These are phyloP conservation scores for Nettapus auritus DNA, from an alignment of 2,113 vertebrate species.

Conservation along the genomic window DNA sequence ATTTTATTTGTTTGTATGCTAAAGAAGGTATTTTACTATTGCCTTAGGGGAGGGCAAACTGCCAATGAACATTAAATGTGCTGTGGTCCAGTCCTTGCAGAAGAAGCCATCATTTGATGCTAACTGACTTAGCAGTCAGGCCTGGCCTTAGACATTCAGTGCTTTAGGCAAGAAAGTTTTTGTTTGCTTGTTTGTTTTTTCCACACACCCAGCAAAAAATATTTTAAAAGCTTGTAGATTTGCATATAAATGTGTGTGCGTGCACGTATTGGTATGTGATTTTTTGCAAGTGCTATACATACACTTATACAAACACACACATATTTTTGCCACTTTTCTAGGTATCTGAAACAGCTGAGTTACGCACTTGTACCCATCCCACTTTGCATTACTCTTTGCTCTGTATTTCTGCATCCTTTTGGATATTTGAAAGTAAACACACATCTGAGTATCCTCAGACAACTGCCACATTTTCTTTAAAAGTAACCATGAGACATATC, in stretches of 20 bases:
- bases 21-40: conserved; percentile 22
- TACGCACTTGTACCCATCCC: background rate
- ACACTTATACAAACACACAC: too few species aligned
- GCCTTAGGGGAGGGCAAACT: conserved; percentile 12
- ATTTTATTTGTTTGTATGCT: background rate
- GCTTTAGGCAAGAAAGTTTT: background rate
- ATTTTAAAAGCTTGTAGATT: background rate
- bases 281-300: background rate
- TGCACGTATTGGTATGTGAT: background rate
- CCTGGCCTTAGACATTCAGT: background rate
- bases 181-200: background rate
- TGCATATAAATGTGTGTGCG: background rate
- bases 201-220: background rate
- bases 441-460: rapidly evolving
- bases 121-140: background rate
- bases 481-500: background rate
- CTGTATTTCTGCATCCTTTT: background rate
- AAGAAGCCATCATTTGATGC: background rate
- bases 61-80: background rate
- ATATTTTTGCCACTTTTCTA: background rate
- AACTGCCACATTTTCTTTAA: background rate
- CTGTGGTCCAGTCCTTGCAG: conserved; percentile 18
- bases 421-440: background rate
- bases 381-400: background rate
- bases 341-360: background rate